These are phyloP conservation scores for Eidolon helvum DNA, from an alignment of 2,113 vertebrate genomes.

Conservation along the genomic window DNA sequence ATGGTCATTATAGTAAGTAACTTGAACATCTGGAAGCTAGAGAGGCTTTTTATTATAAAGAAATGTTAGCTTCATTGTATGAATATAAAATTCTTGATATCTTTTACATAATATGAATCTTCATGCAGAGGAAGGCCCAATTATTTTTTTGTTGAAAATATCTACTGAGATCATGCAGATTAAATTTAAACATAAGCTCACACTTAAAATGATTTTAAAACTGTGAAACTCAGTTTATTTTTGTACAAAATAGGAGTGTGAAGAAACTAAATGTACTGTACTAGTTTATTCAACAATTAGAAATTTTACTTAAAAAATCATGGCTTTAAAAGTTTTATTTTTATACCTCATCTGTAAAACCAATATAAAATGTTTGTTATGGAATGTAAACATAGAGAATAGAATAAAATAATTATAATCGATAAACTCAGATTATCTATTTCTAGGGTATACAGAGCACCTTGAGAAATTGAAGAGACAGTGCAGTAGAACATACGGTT, in stretches of 20 bases:
- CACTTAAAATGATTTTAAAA: constrained; percentile 46
- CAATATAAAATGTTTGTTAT: background rate
- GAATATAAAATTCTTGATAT: constrained; percentile 33
- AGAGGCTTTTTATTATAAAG: background rate
- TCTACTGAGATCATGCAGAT: constrained; percentile 34
- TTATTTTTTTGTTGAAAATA: constrained; percentile 55
- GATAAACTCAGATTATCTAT: background rate
- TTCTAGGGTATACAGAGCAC: background rate
- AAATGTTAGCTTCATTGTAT: constrained; percentile 26
- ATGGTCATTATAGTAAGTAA: constrained; percentile 33
- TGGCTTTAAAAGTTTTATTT: background rate
- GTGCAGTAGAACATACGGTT: background rate
- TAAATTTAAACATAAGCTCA: constrained; percentile 24
- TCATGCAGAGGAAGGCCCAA: background rate
- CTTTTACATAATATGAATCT: constrained; percentile 29
- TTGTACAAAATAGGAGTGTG: constrained; percentile 45
- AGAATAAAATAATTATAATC: constrained; percentile 13
- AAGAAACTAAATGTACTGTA: constrained; percentile 47
- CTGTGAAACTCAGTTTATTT: constrained; percentile 48
- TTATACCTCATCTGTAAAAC: background rate
- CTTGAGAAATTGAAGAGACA: constrained; percentile 20
- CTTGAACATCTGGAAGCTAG: constrained; percentile 26
- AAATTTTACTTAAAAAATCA: constrained; percentile 40
- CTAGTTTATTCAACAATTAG: constrained; percentile 29
- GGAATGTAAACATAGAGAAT: constrained; percentile 25